Base-by-base conservation (phyloP, 2,113 vertebrate genomes). In the Macaca nemestrina region DNA sequence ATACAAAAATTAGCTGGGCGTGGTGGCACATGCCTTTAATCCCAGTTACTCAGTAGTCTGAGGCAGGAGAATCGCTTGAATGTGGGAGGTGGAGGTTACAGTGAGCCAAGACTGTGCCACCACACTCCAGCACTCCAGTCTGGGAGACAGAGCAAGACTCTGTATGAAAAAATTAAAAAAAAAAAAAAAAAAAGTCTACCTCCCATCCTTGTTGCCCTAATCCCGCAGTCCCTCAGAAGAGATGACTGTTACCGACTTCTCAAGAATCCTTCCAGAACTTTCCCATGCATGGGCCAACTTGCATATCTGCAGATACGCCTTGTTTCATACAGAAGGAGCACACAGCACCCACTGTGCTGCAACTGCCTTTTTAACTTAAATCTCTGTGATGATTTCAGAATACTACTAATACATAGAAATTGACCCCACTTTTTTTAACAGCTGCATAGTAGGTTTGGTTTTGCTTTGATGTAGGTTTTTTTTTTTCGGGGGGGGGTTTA, bases 241-340 rank as follows among this genome's bases (percentile, higher is more conserved):
- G 20, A 70, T 23, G 4, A 4, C 22, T 43, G 3, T 23, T 18
- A n/a, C 55, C 4, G 2, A 10, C 13, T 38, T 59, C 78, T 88
- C 52, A 10, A 6, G 50, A 64, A 13, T 48, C 86, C 22, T 40
- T 55, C 52, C 14, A 9, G 70, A 67, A 72, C 43, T 2, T 38
- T 30, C 79, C n/a, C 14, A 2, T 0, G 3, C 5, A 25, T 0
- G 48, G 3, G 20, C 30, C 25, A 32, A 43, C 30, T 22, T 5
- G 13, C 30, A 3, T 2, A 25, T 50, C 91, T 30, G 27, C 3
- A 2, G 1, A 17, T 5, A 7, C 0, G 48, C 17, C 75, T 43
- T 17, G 8, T 30, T 79, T n/a, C 8, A 35, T 2, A 0, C 5
- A 1, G 76, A 40, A 68, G 27, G 38, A 20, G 25, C 35, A 30